phyloP scores from a whole-genome alignment of 1,140 invertebrate species.

The Drosophila miranda region DNA sequence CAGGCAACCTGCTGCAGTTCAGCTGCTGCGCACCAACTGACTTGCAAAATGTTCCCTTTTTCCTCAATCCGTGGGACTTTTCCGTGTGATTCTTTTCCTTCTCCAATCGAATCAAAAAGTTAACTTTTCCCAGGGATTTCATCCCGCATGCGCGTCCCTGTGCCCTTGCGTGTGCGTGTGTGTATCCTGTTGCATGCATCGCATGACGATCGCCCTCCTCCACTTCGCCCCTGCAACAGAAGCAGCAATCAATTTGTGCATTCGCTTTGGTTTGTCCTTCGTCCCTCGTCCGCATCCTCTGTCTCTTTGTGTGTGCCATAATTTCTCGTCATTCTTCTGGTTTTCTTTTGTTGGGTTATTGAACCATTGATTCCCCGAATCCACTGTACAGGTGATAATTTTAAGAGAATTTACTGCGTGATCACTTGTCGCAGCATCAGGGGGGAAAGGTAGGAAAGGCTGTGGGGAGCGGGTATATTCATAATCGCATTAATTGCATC shows the following conservation, averaged over 20 bases:
- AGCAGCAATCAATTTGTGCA: slow-evolving; percentile 76
- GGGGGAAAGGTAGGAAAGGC: too few species aligned
- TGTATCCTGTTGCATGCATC: slow-evolving; percentile 60
- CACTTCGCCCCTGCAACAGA: slow-evolving; percentile 60
- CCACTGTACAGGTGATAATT: slow-evolving; percentile 64
- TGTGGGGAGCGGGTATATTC: neutral
- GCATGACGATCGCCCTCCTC: slow-evolving; percentile 30
- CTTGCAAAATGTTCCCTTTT: slow-evolving; percentile 64
- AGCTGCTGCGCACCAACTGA: slow-evolving; percentile 46
- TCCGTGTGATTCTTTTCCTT: slow-evolving; percentile 64
- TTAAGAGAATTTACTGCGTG: slow-evolving; percentile 49
- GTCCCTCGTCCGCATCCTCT: slow-evolving; percentile 9
- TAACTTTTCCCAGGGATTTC: slow-evolving; percentile 76
- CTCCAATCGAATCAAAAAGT: slow-evolving; percentile 73
- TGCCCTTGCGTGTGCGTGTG: slow-evolving; percentile 24
- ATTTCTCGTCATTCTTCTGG: slow-evolving; percentile 74
- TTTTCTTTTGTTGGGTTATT: slow-evolving; percentile 71
- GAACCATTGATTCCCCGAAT: slow-evolving; percentile 61
- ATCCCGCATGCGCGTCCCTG: slow-evolving; percentile 37
- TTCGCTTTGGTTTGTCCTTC: slow-evolving; percentile 71
- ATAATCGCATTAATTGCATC: slow-evolving; percentile 53
- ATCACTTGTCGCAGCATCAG: slow-evolving; percentile 40
- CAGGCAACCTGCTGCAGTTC: slow-evolving; percentile 36
- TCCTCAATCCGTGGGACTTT: slow-evolving; percentile 67
- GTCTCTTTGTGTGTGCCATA: slow-evolving; percentile 61